Conservation (phyloP, 1,140 invertebrate species). For the Trichogramma pretiosum region DNA sequence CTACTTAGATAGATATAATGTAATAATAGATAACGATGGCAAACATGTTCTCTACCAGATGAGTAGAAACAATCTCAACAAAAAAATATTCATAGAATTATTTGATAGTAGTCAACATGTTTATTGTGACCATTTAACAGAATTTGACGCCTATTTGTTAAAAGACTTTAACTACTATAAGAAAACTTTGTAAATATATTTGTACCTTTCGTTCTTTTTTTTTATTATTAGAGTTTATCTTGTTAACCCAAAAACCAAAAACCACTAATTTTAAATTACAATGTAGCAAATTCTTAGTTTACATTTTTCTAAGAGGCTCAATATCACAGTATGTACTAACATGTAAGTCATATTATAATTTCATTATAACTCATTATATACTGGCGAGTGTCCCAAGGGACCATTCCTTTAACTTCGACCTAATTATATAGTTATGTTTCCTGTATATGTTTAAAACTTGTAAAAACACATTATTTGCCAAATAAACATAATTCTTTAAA, state of each 20-base stretch:
- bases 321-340: neutral
- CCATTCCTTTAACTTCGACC: too few relatives aligned
- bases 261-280: too few relatives aligned
- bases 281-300: neutral
- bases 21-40: neutral
- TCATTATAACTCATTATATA: neutral
- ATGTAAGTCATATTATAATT: neutral
- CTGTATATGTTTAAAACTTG: too few relatives aligned
- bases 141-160: neutral
- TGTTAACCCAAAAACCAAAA: neutral
- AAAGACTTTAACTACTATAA: neutral
- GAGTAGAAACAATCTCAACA: neutral
- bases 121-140: neutral
- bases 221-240: neutral
- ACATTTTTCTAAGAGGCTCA: neutral
- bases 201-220: neutral
- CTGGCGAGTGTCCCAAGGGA: neutral
- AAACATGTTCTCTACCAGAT: neutral
- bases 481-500: too few relatives aligned
- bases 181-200: neutral
- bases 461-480: too few relatives aligned
- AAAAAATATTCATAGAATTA: neutral
- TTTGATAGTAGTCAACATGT: neutral
- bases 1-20: neutral
- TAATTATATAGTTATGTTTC: too few relatives aligned